Evolutionary conservation across 2,888 invertebrate species (phyloP).

Genomic region (Spatulosminthurus flaviceps): DNA sequence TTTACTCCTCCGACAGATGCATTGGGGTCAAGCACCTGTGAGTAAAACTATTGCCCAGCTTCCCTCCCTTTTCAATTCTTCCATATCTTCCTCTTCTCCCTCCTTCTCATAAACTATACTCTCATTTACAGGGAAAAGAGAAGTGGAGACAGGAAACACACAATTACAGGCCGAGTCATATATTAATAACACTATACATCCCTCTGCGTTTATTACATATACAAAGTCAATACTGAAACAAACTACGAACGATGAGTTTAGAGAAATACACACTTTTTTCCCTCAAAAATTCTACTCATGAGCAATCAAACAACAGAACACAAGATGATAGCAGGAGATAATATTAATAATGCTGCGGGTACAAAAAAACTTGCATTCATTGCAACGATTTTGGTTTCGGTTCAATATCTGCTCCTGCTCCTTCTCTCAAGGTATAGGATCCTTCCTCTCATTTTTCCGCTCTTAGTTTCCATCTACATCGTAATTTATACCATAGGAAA

Average conservation of each 20-base stretch:
- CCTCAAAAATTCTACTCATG: conserved; percentile 29
- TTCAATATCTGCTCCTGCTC: neutral
- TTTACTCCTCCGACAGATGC: conserved; percentile 26
- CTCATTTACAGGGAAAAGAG: conserved; percentile 3
- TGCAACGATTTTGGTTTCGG: conserved; percentile 22
- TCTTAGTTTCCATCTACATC: neutral
- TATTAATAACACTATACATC: neutral
- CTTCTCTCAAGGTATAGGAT: no score
- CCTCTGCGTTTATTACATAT: neutral
- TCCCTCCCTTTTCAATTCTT: conserved; percentile 20
- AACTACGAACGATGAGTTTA: no score
- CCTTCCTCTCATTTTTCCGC: neutral
- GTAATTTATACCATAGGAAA: no score
- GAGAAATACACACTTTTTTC: neutral
- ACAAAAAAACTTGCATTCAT: conserved; percentile 1
- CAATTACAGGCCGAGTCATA: neutral
- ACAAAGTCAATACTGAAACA: no score
- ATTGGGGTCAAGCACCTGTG: conserved; percentile 45
- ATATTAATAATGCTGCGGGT: conserved; percentile 35
- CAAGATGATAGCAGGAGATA: conserved; percentile 13
- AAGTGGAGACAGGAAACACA: neutral
- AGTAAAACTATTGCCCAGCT: conserved; percentile 35
- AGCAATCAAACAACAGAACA: conserved; percentile 31
- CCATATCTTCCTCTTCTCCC: neutral
- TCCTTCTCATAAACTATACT: conserved; percentile 9